Evolutionary conservation across 2,113 vertebrate genomes (phyloP).

Genomic region (Opisthocomus hoazin): DNA sequence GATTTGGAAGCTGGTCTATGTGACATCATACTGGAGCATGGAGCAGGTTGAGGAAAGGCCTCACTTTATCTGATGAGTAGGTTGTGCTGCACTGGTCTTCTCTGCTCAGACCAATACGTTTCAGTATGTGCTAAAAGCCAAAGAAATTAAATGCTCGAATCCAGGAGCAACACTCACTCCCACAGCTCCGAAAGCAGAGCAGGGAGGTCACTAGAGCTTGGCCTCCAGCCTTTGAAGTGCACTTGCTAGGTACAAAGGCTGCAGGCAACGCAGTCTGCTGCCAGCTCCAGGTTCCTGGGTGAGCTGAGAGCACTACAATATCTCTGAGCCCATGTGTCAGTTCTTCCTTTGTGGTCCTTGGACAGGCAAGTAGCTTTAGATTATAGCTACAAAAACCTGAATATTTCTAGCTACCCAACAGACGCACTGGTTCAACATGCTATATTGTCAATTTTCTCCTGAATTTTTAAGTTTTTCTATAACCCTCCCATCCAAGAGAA

Average conservation of each 20-base stretch:
- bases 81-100: not conserved
- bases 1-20: rapidly evolving
- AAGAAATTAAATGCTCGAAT: not conserved
- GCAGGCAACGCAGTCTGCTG: not conserved
- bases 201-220: not conserved
- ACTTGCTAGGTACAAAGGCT: not conserved
- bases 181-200: not conserved
- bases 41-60: not conserved
- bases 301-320: rapidly evolving
- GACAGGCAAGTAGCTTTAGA: not conserved
- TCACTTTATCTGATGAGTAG: not conserved
- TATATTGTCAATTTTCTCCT: not conserved
- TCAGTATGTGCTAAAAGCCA: not conserved
- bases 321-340: not conserved
- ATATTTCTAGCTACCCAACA: not conserved
- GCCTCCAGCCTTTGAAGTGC: not conserved
- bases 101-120: not conserved
- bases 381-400: not conserved
- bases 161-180: not conserved
- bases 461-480: not conserved
- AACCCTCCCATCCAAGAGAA: not conserved
- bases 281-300: not conserved
- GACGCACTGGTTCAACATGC: not conserved
- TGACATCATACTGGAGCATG: rapidly evolving
- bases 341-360: not conserved